Conservation (phyloP, 2,113 vertebrate species). For the Salvelinus namaycush region DNA sequence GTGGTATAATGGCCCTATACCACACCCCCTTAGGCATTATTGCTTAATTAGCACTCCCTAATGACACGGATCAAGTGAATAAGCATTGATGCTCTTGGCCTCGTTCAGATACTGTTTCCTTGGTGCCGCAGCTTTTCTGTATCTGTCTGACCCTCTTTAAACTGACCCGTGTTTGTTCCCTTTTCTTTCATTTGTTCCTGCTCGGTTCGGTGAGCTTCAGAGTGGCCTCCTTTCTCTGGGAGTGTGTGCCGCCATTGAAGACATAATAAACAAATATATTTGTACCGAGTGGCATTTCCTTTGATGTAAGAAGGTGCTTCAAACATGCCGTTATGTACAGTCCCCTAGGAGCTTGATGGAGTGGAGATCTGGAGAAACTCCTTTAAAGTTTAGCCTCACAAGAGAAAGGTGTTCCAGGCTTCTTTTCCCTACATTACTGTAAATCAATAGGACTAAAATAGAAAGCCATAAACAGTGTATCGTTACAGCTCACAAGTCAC, state of each 20-base stretch:
- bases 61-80: background rate
- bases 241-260: background rate
- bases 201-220: background rate
- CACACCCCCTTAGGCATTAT: too few species aligned
- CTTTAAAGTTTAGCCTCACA: conserved; percentile 39
- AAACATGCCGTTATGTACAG: conserved; percentile 23
- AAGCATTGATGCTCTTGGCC: background rate
- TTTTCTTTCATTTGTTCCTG: background rate
- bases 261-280: background rate
- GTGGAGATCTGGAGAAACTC: conserved; percentile 34
- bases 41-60: background rate
- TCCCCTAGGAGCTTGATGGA: conserved; percentile 48
- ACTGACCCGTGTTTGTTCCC: background rate
- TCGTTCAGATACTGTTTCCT: background rate
- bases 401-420: background rate
- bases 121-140: background rate
- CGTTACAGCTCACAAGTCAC: background rate
- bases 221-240: conserved; percentile 6
- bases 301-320: conserved; percentile 60
- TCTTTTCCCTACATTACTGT: background rate
- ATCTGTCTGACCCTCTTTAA: background rate
- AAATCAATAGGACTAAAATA: background rate
- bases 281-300: conserved; percentile 45
- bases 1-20: background rate
- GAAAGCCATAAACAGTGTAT: background rate